Percentiles rank a stretch among this genome's conserved stretches.
These are phyloP conservation scores for Epinotia nisella DNA, from an alignment of 2,888 invertebrate genomes.

Conservation along the genomic window DNA sequence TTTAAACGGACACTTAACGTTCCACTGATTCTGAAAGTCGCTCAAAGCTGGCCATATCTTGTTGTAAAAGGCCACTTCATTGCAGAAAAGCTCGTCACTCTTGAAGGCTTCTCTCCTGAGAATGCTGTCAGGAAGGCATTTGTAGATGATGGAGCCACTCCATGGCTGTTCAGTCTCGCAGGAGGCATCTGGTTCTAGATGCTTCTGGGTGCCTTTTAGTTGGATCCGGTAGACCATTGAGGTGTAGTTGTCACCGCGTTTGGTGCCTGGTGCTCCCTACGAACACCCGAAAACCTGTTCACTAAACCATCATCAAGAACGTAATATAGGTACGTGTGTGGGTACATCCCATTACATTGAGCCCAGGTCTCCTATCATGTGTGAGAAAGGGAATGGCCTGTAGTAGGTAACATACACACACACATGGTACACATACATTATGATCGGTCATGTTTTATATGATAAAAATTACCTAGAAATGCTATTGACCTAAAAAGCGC, in stretches of 20 bases:
- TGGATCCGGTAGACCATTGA: constrained; percentile 88
- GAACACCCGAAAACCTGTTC: background rate
- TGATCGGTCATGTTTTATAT: too few species aligned
- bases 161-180: constrained; percentile 79
- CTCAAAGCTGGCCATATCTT: constrained; percentile 88
- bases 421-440: too few species aligned
- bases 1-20: constrained; percentile 75
- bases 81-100: constrained; percentile 88
- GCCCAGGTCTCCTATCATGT: background rate
- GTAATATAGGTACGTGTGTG: too few species aligned
- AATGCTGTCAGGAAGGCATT: constrained; percentile 87
- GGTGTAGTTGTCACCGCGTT: constrained; percentile 90
- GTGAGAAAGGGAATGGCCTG: too few species aligned
- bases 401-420: too few species aligned
- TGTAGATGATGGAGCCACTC: constrained; percentile 88
- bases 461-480: too few species aligned
- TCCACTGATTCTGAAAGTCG: constrained; percentile 82
- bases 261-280: constrained; percentile 88
- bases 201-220: constrained; percentile 80
- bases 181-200: constrained; percentile 61
- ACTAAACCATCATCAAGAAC: background rate
- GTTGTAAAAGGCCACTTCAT: constrained; percentile 90
- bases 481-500: too few species aligned
- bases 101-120: constrained; percentile 88
- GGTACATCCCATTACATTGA: background rate